Conservation (phyloP, 2,797 vertebrate genomes). For the Epinephelus awoara region DNA sequence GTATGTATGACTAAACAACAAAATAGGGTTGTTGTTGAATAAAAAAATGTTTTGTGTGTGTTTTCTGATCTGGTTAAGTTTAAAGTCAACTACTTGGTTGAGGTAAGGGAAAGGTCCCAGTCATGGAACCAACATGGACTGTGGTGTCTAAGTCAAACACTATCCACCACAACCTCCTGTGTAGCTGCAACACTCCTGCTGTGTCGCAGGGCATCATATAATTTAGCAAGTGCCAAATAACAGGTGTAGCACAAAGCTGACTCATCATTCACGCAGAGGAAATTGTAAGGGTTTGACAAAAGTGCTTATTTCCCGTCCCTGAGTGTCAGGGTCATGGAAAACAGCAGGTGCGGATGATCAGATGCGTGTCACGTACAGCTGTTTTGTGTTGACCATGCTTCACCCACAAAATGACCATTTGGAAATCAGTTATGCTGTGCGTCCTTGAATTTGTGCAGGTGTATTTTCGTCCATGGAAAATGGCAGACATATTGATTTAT, state of each 20-base stretch:
- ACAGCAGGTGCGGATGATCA: neutral
- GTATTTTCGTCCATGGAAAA: too few relatives aligned
- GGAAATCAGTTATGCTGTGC: too few relatives aligned
- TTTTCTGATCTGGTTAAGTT: neutral
- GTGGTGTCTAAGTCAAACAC: neutral
- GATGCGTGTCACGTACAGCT: neutral
- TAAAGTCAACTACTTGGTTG: neutral
- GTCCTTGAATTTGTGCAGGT: too few relatives aligned
- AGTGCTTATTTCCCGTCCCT: neutral
- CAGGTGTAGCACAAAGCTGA: neutral
- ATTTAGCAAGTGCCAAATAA: too few relatives aligned
- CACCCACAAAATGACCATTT: too few relatives aligned
- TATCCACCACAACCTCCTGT: neutral
- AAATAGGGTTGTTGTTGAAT: neutral
- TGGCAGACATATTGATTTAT: too few relatives aligned
- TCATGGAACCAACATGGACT: neutral
- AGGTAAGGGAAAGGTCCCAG: neutral
- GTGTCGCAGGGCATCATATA: too few relatives aligned
- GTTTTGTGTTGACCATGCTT: too few relatives aligned
- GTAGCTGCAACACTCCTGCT: neutral
- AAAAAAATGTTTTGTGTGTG: too few relatives aligned
- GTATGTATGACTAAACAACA: neutral
- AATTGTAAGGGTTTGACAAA: neutral
- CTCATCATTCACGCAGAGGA: neutral
- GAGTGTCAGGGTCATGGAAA: neutral